phyloP scores from a whole-genome alignment of 2,113 vertebrate genomes.

The Aleadryas rufinucha region DNA sequence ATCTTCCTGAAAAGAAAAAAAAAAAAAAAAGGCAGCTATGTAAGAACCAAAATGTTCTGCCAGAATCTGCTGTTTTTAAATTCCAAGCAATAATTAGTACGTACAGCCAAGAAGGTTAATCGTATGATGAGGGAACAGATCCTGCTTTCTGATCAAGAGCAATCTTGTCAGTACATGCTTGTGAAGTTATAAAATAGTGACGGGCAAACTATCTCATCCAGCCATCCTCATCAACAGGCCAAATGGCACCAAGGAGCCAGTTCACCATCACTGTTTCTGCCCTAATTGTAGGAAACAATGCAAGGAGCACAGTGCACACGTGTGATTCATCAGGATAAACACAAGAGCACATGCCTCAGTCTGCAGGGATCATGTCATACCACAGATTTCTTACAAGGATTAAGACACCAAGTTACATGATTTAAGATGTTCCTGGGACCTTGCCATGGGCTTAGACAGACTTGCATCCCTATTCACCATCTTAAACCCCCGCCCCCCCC shows the following conservation, averaged over 20 bases:
- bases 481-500: too few relatives aligned
- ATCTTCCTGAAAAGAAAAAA: neutral
- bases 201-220: neutral
- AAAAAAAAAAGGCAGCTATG: neutral
- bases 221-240: neutral
- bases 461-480: neutral
- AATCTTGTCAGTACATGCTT: neutral
- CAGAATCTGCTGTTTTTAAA: conserved; percentile 43
- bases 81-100: conserved; percentile 41
- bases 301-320: neutral
- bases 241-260: neutral
- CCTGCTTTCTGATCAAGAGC: neutral
- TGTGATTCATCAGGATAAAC: conserved; percentile 7
- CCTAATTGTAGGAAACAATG: neutral
- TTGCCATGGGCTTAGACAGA: neutral
- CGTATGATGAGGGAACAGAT: neutral
- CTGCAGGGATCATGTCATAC: neutral
- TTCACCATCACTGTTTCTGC: neutral
- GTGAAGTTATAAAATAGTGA: neutral
- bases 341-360: neutral
- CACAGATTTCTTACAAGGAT: neutral
- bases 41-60: conserved; percentile 43
- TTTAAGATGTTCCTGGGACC: neutral
- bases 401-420: neutral
- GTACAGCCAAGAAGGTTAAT: conserved; percentile 33